phyloP scores from a whole-genome alignment of 2,797 vertebrate genomes.

The Euphonia xanthogaster region DNA sequence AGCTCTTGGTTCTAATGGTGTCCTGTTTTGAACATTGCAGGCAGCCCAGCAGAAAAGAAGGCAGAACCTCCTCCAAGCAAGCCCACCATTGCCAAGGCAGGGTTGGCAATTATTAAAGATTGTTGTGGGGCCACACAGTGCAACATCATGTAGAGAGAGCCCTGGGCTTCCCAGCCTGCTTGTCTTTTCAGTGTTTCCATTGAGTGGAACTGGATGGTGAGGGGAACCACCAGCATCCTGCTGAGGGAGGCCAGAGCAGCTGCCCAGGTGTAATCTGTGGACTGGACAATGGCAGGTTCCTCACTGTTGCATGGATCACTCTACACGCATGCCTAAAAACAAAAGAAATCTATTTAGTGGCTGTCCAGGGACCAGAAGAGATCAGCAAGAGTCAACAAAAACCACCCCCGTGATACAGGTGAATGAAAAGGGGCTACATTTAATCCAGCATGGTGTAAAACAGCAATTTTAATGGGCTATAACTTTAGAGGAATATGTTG shows the following conservation, averaged over 20 bases:
- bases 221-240: conserved; percentile 63
- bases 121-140: conserved; percentile 96
- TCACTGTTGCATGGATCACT: conserved; percentile 81
- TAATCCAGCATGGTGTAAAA: conserved; percentile 25
- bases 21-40: conserved; percentile 71
- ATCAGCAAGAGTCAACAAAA: conserved; percentile 49
- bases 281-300: conserved; percentile 71
- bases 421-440: neutral
- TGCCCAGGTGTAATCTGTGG: conserved; percentile 39
- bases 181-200: conserved; percentile 41
- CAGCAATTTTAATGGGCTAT: conserved; percentile 11
- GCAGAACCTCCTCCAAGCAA: conserved; percentile 91
- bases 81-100: conserved; percentile 90
- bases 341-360: conserved; percentile 72
- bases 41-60: conserved; percentile 86
- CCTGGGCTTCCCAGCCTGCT: neutral
- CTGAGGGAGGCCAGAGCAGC: conserved; percentile 26
- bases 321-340: conserved; percentile 78
- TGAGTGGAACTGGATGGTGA: conserved; percentile 36
- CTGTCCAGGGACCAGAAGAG: conserved; percentile 71
- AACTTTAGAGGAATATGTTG: neutral
- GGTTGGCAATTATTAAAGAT: conserved; percentile 92
- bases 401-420: neutral
- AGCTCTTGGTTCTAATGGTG: neutral
- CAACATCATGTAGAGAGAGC: conserved; percentile 90